These are phyloP conservation scores for Ceratoteleas bidentatus DNA, from an alignment of 1,140 invertebrate species.

Conservation along the genomic window DNA sequence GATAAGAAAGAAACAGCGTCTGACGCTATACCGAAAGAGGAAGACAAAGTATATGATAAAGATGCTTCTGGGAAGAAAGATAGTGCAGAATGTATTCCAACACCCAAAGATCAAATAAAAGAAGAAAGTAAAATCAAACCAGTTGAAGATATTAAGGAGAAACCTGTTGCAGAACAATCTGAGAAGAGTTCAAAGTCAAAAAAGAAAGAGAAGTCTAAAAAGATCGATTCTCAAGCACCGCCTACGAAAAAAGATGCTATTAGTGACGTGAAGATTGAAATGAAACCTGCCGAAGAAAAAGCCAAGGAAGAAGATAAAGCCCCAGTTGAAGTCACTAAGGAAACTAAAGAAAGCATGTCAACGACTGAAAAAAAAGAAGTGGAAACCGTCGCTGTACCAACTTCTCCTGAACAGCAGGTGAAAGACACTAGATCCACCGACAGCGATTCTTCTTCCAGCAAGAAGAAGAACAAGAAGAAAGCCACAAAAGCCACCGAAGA, in stretches of 20 bases:
- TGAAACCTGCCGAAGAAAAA: background rate
- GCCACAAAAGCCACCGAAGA: background rate
- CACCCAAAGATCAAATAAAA: background rate
- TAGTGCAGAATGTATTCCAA: background rate
- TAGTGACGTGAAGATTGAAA: background rate
- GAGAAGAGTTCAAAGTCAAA: background rate
- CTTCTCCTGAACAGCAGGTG: background rate
- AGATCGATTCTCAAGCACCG: too few species aligned
- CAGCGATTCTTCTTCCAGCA: conserved; percentile 6
- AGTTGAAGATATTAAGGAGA: background rate
- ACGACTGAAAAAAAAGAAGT: too few species aligned
- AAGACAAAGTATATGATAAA: background rate
- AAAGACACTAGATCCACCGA: background rate
- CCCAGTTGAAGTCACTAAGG: background rate
- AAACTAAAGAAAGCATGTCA: background rate
- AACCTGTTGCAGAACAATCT: background rate
- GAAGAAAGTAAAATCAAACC: background rate
- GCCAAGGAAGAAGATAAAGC: background rate
- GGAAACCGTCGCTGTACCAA: background rate
- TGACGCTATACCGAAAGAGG: background rate
- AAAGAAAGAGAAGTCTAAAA: background rate
- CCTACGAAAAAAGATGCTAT: too few species aligned
- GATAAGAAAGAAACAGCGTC: conserved; percentile 4
- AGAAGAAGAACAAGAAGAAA: conserved; percentile 19
- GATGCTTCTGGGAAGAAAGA: background rate